Percentiles rank a stretch among this genome's conserved stretches.
phyloP scores from a whole-genome alignment of 1,140 invertebrate genomes.

The Lepidurus packardi region DNA sequence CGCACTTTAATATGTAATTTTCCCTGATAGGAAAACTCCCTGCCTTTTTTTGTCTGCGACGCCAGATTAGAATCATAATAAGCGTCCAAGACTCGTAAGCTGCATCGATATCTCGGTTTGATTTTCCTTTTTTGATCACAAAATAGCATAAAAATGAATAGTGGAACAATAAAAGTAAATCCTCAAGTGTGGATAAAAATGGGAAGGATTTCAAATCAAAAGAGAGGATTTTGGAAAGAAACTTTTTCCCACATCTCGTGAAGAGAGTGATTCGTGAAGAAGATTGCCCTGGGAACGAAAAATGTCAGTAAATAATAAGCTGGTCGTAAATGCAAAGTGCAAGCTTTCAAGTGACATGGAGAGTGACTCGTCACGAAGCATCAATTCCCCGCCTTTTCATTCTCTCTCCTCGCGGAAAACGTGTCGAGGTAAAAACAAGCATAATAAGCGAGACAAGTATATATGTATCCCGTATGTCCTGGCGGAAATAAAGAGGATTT shows the following conservation, averaged over 20 bases:
- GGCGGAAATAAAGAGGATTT: not conserved
- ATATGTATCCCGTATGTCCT: not conserved
- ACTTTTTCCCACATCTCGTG: not conserved
- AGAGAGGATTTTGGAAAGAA: not conserved
- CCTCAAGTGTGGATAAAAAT: too few relatives aligned
- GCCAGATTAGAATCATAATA: constrained; percentile 7
- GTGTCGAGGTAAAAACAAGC: not conserved
- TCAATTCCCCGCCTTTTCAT: not conserved
- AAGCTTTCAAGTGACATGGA: constrained; percentile 13
- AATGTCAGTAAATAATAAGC: constrained; percentile 12
- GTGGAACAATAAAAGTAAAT: too few relatives aligned
- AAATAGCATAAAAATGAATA: too few relatives aligned
- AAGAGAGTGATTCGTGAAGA: not conserved
- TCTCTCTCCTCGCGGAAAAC: not conserved
- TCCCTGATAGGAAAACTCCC: not conserved
- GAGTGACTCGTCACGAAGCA: not conserved
- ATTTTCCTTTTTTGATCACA: too few relatives aligned
- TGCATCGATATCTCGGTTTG: not conserved
- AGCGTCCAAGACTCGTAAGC: not conserved
- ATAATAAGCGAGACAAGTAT: not conserved
- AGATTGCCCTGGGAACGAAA: not conserved
- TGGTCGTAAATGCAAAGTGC: not conserved
- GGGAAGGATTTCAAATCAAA: not conserved
- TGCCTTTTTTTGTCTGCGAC: not conserved
- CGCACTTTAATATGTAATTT: not conserved